Conservation (phyloP, 1,140 invertebrate species). For the Teleopsis dalmanni region DNA sequence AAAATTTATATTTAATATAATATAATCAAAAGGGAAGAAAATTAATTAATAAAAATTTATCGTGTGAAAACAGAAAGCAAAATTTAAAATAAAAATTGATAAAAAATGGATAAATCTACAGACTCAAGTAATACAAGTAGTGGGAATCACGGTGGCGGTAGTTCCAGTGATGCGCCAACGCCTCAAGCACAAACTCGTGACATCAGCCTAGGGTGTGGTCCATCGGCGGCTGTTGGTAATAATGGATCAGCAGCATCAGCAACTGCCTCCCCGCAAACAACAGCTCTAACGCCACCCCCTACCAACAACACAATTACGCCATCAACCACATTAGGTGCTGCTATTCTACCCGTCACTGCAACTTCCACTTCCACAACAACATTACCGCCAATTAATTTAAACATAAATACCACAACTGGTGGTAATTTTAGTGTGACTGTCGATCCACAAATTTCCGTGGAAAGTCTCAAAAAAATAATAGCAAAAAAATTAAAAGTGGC, state of each 20-base stretch:
- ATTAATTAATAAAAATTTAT: conserved; percentile 2
- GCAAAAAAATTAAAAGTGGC: conserved; percentile 86
- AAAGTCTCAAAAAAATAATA: conserved; percentile 81
- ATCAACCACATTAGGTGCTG: background rate
- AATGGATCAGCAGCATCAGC: conserved; percentile 2
- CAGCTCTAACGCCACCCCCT: background rate
- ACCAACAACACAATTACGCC: background rate
- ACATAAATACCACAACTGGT: conserved; percentile 82
- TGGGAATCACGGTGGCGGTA: background rate
- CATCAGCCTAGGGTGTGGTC: conserved; percentile 12
- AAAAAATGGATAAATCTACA: conserved; percentile 14
- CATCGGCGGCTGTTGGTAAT: conserved; percentile 3
- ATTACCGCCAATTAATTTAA: conserved; percentile 58
- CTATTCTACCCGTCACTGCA: background rate
- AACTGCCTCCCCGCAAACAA: background rate
- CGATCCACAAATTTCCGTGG: conserved; percentile 69
- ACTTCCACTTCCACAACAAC: conserved; percentile 9
- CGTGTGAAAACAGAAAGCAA: background rate
- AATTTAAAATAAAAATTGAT: conserved; percentile 1
- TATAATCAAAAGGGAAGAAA: background rate
- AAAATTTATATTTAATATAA: too few species aligned
- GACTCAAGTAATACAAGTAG: conserved; percentile 2
- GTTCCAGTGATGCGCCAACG: background rate
- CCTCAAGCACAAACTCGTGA: background rate
- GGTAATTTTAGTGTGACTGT: conserved; percentile 79